A percentile compares a stretch with the other conserved stretches of the same genome.
Conservation (phyloP, 1,140 invertebrate genomes). For the Battus philenor region DNA sequence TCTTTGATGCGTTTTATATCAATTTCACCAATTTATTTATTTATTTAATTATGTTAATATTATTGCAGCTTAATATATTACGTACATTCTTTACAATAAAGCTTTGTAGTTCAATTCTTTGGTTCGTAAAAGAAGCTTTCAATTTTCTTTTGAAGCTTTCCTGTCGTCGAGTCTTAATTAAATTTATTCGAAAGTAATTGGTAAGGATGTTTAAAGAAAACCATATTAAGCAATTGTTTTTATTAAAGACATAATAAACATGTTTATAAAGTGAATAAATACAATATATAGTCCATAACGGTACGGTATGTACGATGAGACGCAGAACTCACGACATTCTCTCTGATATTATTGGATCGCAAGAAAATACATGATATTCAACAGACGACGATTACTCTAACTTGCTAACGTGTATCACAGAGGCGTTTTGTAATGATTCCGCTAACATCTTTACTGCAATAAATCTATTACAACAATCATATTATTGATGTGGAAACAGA, state of each 20-base stretch:
- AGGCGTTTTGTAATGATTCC: constrained; percentile 46
- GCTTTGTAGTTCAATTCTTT: no score
- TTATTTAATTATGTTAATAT: no score
- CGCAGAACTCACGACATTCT: constrained; percentile 40
- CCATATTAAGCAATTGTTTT: constrained; percentile 65
- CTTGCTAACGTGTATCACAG: constrained; percentile 65
- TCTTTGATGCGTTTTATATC: no score
- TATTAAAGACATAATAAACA: constrained; percentile 75
- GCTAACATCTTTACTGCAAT: constrained; percentile 23
- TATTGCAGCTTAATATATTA: no score
- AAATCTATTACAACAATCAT: constrained; percentile 1
- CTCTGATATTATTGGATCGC: constrained; percentile 41
- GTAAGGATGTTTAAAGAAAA: background rate
- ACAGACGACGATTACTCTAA: constrained; percentile 53
- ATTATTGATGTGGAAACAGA: constrained; percentile 1
- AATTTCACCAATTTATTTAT: no score
- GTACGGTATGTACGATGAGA: constrained; percentile 57
- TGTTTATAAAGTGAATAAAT: constrained; percentile 73
- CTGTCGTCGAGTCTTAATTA: no score
- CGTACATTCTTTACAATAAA: no score
- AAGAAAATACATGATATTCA: constrained; percentile 35
- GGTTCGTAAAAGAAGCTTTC: no score
- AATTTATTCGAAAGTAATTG: no score
- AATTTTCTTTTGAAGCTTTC: no score
- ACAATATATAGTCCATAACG: constrained; percentile 63